These are phyloP conservation scores for Scaptodrosophila latifasciaeformis DNA, from an alignment of 2,888 invertebrate species.

Conservation along the genomic window DNA sequence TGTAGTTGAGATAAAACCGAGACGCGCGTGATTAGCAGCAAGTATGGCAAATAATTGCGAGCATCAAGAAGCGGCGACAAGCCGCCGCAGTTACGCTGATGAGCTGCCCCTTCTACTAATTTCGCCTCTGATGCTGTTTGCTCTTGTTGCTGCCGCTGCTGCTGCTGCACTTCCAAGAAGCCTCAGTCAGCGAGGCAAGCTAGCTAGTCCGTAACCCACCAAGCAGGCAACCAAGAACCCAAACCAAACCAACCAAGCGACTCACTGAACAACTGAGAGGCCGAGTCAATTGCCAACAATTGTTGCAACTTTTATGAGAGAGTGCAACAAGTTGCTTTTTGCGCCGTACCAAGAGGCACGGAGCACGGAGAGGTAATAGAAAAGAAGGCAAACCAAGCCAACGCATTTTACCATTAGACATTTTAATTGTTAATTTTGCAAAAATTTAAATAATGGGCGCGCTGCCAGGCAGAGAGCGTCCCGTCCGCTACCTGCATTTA, in stretches of 20 bases:
- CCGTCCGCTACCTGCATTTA: conserved; percentile 57
- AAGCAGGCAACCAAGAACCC: neutral
- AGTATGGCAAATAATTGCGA: conserved; percentile 42
- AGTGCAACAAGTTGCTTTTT: conserved; percentile 7
- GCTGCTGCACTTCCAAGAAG: conserved; percentile 46
- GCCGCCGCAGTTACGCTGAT: conserved; percentile 10
- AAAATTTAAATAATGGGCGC: conserved; percentile 61
- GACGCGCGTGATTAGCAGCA: conserved; percentile 25
- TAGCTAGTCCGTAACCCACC: neutral
- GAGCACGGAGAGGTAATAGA: no score
- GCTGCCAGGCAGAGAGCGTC: conserved; percentile 32
- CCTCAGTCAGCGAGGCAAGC: conserved; percentile 17
- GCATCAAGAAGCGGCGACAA: conserved; percentile 39
- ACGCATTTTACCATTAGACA: conserved; percentile 58
- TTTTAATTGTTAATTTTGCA: conserved; percentile 64
- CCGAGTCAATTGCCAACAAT: neutral
- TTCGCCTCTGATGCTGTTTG: conserved; percentile 6
- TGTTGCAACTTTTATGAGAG: conserved; percentile 44
- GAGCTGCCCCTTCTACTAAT: no score
- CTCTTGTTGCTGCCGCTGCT: conserved; percentile 12
- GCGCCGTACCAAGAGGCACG: no score
- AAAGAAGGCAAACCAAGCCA: neutral
- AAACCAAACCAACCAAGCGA: neutral
- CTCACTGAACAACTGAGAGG: no score
- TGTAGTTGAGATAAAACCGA: conserved; percentile 5